These are phyloP conservation scores for Chloroclysta siterata DNA, from an alignment of 2,888 invertebrate genomes.

Conservation along the genomic window DNA sequence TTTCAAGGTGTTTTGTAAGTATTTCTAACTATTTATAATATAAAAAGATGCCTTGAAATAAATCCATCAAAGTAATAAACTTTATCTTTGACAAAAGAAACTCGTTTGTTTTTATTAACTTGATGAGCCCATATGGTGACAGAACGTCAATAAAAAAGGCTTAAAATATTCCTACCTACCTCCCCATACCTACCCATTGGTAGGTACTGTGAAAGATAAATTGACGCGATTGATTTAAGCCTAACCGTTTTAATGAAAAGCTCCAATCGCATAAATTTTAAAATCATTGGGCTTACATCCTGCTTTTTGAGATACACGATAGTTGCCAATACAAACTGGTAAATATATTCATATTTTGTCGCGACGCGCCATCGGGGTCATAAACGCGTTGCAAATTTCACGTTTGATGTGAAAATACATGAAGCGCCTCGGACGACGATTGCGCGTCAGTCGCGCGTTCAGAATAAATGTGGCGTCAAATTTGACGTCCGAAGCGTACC, in stretches of 20 bases:
- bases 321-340: conserved; percentile 6
- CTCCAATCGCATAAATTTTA: conserved; percentile 11
- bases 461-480: conserved; percentile 32
- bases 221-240: too few species aligned
- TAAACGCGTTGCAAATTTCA: conserved; percentile 15
- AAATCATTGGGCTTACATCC: conserved; percentile 12
- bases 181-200: too few species aligned
- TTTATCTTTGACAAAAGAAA: too few species aligned
- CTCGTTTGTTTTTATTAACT: too few species aligned
- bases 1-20: too few species aligned
- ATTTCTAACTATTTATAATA: too few species aligned
- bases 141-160: too few species aligned
- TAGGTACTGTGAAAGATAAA: too few species aligned
- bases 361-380: neutral
- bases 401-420: conserved; percentile 18
- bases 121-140: too few species aligned
- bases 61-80: too few species aligned
- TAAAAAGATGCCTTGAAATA: too few species aligned
- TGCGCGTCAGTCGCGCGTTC: conserved; percentile 28
- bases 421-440: conserved; percentile 21
- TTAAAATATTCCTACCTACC: too few species aligned
- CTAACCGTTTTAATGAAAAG: conserved; percentile 11
- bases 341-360: conserved; percentile 23
- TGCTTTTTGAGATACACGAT: conserved; percentile 23
- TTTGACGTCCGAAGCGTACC: conserved; percentile 22